phyloP scores from a whole-genome alignment of 2,797 vertebrate genomes.

The Chrosomus eos region DNA sequence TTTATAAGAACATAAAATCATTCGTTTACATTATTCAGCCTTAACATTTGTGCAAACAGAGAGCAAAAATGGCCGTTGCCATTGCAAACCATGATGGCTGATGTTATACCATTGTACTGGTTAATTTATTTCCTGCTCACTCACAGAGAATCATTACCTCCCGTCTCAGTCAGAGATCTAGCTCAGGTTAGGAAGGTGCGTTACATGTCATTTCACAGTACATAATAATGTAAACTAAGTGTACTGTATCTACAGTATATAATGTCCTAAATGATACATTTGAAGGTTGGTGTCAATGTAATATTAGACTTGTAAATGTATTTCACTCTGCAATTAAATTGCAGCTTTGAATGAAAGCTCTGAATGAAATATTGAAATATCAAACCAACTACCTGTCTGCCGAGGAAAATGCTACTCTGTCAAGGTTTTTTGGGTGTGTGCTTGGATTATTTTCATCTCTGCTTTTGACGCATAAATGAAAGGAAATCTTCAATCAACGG shows the following conservation, averaged over 20 bases:
- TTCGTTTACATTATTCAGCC: slow-evolving; percentile 21
- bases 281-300: not conserved
- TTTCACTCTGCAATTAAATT: slow-evolving; percentile 7
- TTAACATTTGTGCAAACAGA: not conserved
- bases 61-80: not conserved
- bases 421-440: not conserved
- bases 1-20: not conserved
- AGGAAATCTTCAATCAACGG: slow-evolving; percentile 10
- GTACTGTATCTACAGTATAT: too few species aligned
- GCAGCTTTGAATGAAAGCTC: too few species aligned
- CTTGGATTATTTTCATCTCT: slow-evolving; percentile 27
- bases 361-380: slow-evolving; percentile 20
- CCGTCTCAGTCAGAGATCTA: slow-evolving; percentile 66
- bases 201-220: slow-evolving; percentile 53
- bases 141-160: slow-evolving; percentile 65
- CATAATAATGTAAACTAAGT: not conserved
- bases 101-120: slow-evolving; percentile 35
- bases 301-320: slow-evolving; percentile 2
- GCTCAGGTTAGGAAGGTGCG: slow-evolving; percentile 74
- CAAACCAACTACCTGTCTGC: slow-evolving; percentile 8
- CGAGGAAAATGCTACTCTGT: not conserved
- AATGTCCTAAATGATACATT: not conserved
- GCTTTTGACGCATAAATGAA: not conserved
- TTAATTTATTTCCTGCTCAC: slow-evolving; percentile 29
- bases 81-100: slow-evolving; percentile 13